Conservation (phyloP, 2,888 invertebrate species). For the Tupiocoris notatus region DNA sequence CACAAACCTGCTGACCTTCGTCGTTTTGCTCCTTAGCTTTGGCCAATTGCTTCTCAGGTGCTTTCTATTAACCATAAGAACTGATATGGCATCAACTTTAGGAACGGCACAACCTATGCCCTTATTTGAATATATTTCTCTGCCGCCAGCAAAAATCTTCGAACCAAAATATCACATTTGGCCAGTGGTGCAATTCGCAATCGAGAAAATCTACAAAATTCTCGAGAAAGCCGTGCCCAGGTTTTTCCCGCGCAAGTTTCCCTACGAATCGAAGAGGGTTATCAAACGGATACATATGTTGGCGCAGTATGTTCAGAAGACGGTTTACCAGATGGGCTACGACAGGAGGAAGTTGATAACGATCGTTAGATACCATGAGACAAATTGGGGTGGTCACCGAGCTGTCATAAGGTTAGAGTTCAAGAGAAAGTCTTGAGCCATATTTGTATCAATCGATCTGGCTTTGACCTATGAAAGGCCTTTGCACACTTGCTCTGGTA, state of each 20-base stretch:
- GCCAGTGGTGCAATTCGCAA: slow-evolving; percentile 20
- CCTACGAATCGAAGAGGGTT: neutral
- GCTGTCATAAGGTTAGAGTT: slow-evolving; percentile 22
- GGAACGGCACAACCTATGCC: too few species aligned
- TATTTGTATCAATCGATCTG: neutral
- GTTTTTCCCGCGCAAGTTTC: slow-evolving; percentile 24
- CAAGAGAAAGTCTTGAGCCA: too few species aligned
- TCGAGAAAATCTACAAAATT: slow-evolving; percentile 13
- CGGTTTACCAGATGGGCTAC: slow-evolving; percentile 32
- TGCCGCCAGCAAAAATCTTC: slow-evolving; percentile 14
- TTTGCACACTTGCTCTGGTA: too few species aligned
- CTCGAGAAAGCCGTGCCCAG: slow-evolving; percentile 18
- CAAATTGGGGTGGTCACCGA: slow-evolving; percentile 11
- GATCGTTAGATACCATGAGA: slow-evolving; percentile 18
- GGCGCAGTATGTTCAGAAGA: slow-evolving; percentile 15
- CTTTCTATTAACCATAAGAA: too few species aligned
- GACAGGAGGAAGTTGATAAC: slow-evolving; percentile 32
- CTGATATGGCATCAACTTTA: too few species aligned
- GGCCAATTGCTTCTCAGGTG: too few species aligned
- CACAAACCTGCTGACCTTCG: too few species aligned
- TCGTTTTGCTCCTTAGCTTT: too few species aligned
- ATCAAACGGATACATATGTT: slow-evolving; percentile 4
- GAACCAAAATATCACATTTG: slow-evolving; percentile 23
- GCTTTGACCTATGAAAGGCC: too few species aligned
- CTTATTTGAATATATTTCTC: too few species aligned